phyloP scores from a whole-genome alignment of 1,140 invertebrate species.

The Telenomus remus region DNA sequence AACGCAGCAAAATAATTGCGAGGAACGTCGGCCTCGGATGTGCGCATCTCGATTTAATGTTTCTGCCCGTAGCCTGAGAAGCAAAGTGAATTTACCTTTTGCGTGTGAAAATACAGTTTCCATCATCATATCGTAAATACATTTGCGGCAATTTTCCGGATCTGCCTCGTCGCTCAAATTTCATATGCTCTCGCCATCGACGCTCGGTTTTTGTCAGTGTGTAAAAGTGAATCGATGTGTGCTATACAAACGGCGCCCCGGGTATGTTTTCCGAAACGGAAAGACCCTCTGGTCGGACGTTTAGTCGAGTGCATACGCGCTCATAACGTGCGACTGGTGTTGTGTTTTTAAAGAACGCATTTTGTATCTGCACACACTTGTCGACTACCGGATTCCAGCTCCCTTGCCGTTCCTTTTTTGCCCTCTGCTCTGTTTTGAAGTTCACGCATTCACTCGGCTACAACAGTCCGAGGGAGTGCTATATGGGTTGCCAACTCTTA shows the following conservation, averaged over 20 bases:
- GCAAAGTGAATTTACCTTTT: slow-evolving; percentile 31
- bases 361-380: slow-evolving; percentile 40
- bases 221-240: slow-evolving; percentile 63
- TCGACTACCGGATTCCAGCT: slow-evolving; percentile 45
- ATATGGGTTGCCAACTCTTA: slow-evolving; percentile 43
- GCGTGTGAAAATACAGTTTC: slow-evolving; percentile 44
- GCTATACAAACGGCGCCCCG: slow-evolving; percentile 62
- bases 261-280: slow-evolving; percentile 71
- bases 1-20: slow-evolving; percentile 25
- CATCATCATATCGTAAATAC: slow-evolving; percentile 40
- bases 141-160: slow-evolving; percentile 41
- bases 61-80: slow-evolving; percentile 14
- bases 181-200: slow-evolving; percentile 41
- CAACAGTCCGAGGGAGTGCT: slow-evolving; percentile 52
- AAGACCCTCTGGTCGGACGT: slow-evolving; percentile 64
- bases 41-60: slow-evolving; percentile 32
- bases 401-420: slow-evolving; percentile 49
- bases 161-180: slow-evolving; percentile 32
- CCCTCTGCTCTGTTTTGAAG: slow-evolving; percentile 46
- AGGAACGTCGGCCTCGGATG: slow-evolving; percentile 3
- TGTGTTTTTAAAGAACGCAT: slow-evolving; percentile 54
- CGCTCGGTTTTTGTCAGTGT: not conserved
- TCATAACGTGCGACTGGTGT: slow-evolving; percentile 42
- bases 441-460: slow-evolving; percentile 49
- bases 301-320: slow-evolving; percentile 58